Evolutionary conservation across 2,797 vertebrate genomes (phyloP).

Genomic region (Odontamblyopus lacepedii): DNA sequence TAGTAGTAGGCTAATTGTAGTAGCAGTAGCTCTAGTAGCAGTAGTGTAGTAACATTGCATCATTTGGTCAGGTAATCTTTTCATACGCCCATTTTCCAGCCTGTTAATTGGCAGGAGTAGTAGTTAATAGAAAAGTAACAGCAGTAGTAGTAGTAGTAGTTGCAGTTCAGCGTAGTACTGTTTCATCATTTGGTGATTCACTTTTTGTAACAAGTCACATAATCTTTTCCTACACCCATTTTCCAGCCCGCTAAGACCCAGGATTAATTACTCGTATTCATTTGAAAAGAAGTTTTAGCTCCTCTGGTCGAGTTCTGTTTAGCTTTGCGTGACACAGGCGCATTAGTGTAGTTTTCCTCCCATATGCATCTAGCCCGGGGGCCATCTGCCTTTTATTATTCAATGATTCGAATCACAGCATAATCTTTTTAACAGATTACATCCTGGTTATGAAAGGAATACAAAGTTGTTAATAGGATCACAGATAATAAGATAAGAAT

Average conservation of each 20-base stretch:
- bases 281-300: slow-evolving; percentile 15
- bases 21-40: too few species aligned
- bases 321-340: slow-evolving; percentile 63
- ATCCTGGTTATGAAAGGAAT: slow-evolving; percentile 39
- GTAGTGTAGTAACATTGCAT: too few species aligned
- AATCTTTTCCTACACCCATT: neutral
- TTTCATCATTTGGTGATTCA: neutral
- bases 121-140: too few species aligned
- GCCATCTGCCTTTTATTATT: slow-evolving; percentile 76
- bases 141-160: too few species aligned
- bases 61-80: too few species aligned
- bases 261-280: neutral
- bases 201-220: neutral
- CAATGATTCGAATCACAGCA: slow-evolving; percentile 62
- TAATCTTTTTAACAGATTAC: slow-evolving; percentile 75
- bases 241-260: neutral
- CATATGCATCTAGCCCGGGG: slow-evolving; percentile 62
- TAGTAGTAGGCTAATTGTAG: too few species aligned
- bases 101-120: too few species aligned
- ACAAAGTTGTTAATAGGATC: slow-evolving; percentile 22
- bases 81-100: too few species aligned
- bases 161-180: neutral
- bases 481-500: slow-evolving; percentile 15
- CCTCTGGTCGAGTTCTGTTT: slow-evolving; percentile 37
- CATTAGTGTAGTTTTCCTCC: slow-evolving; percentile 60